Conservation (phyloP, 2,888 invertebrate species). For the Andrena flavipes region DNA sequence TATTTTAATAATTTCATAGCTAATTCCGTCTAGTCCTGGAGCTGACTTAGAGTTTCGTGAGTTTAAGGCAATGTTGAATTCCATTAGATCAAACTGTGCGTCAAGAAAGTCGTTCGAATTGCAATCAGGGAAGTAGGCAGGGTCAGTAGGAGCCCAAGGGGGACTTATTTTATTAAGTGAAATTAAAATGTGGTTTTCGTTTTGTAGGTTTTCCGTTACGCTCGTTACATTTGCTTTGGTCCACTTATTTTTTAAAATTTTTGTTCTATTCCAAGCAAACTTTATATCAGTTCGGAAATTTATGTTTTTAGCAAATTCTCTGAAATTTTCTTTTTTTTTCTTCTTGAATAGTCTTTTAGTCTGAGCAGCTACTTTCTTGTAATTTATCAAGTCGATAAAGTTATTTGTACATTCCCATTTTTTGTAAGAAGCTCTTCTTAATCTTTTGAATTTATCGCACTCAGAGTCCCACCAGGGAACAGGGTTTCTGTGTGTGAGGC, state of each 20-base stretch:
- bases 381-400: not conserved
- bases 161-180: slow-evolving; percentile 10
- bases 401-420: slow-evolving; percentile 5
- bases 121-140: not conserved
- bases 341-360: slow-evolving; percentile 12
- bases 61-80: slow-evolving; percentile 2
- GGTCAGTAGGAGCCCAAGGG: not conserved
- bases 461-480: slow-evolving; percentile 17
- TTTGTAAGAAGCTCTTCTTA: slow-evolving; percentile 5
- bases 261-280: not conserved
- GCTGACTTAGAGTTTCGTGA: slow-evolving; percentile 11
- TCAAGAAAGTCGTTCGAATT: not conserved
- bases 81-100: not conserved
- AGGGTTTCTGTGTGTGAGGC: not conserved
- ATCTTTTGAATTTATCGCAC: slow-evolving; percentile 3
- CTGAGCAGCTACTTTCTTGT: not conserved
- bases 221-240: not conserved
- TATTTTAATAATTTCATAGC: slow-evolving; percentile 2
- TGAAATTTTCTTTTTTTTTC: slow-evolving; percentile 13
- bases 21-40: slow-evolving; percentile 15
- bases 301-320: not conserved
- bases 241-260: slow-evolving; percentile 22
- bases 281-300: slow-evolving; percentile 6
- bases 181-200: not conserved
- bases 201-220: not conserved